Evolutionary conservation across 2,113 vertebrate species (phyloP), one percentile per base, ranked within the genome.

Genomic region (Hyperopisus bebe): DNA sequence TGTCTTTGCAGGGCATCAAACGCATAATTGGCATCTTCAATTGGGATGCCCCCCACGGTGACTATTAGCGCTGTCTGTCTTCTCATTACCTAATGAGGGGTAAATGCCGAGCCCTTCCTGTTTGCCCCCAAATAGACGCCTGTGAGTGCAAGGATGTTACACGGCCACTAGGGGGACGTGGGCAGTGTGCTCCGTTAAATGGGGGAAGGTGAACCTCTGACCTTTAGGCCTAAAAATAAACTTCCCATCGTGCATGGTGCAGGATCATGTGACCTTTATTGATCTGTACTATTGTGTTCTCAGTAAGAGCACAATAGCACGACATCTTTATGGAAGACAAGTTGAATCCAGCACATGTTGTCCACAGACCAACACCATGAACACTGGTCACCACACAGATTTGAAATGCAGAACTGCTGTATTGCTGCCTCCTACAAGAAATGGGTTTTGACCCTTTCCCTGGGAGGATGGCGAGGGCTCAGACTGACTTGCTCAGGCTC

Each of bases 1-100:
- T 39, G 66, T 62, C 89, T 62, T 85, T 89, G 51, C 80, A 89
- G 44, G 35, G 42, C 53, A 44, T 83, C 50, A 51, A 42, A 50
- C 27, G 39, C n/a, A 35, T 90, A 83, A 86, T 55, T 87, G 84
- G n/a, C 84, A 86, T 47, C 58, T 87, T 86, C 58, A 90, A 13
- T 51, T 19, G 27, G 47, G 58, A 86, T 44, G 53, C 27, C 55
- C 44, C n/a, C 62, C 5, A 35, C 62, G 66, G 62, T 74, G 85
- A 39, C 89, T 87, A 35, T 87, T 77, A 87, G 85, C 31, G 39
- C 66, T 62, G 47, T 48, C 89, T 86, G 62, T 87, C 85, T 77
- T 5, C 62, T 42, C 66, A 87, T 90, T 87, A 87, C 42, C 48
- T 53, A 90, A 87, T 90, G 58, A 53, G 85, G 44, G 89, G 58